Conservation (phyloP, 2,113 vertebrate genomes). For the Orientallactaga bullata region DNA sequence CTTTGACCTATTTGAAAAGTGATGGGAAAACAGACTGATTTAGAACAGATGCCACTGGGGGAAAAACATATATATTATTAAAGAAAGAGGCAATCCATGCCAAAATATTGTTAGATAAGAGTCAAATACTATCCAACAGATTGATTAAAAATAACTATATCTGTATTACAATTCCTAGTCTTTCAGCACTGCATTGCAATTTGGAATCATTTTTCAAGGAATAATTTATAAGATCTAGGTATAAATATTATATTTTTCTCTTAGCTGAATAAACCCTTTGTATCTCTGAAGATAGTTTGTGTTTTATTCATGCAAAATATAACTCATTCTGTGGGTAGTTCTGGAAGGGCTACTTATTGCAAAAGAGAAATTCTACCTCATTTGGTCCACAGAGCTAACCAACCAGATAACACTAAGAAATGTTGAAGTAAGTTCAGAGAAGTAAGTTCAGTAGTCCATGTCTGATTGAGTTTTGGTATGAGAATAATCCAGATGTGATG, state of each 20-base stretch:
- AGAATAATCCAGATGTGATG: not conserved
- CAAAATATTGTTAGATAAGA: slow-evolving; percentile 79
- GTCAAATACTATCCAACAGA: slow-evolving; percentile 77
- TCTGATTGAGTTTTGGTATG: not conserved
- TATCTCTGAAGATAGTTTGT: not conserved
- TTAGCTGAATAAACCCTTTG: not conserved
- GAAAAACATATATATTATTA: slow-evolving; percentile 78
- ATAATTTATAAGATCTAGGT: not conserved
- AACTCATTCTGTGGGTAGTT: not conserved
- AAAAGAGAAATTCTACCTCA: slow-evolving; percentile 24
- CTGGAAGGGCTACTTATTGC: not conserved
- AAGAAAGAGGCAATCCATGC: slow-evolving; percentile 83
- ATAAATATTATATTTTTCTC: not conserved
- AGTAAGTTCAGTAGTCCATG: not conserved
- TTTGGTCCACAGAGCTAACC: not conserved
- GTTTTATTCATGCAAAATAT: slow-evolving; percentile 4
- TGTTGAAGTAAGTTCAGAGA: not conserved
- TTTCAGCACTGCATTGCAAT: not conserved
- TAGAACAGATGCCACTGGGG: slow-evolving; percentile 86
- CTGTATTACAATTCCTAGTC: not conserved
- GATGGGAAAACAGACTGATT: slow-evolving; percentile 88
- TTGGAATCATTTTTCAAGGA: slow-evolving; percentile 34
- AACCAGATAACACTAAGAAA: not conserved
- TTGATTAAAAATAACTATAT: slow-evolving; percentile 76
- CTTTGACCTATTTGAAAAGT: slow-evolving; percentile 88